These are phyloP conservation scores for Cololabis saira DNA, from an alignment of 2,113 vertebrate genomes.

Conservation along the genomic window DNA sequence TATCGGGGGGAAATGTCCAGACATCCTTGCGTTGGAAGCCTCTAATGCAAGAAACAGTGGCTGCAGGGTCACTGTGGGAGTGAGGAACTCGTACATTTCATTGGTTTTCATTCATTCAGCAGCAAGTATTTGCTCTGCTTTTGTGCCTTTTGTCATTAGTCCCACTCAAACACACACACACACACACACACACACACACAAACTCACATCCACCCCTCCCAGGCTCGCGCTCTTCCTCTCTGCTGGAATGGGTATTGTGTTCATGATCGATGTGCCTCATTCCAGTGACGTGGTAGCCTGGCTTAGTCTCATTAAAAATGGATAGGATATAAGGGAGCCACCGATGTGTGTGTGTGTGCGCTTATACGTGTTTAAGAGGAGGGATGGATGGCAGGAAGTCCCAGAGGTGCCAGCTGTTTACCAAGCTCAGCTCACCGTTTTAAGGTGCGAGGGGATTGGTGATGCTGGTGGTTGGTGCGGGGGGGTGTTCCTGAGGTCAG, in stretches of 20 bases:
- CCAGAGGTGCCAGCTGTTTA: constrained; percentile 81
- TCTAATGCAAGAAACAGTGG: constrained; percentile 21
- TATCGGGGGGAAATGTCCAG: constrained; percentile 8
- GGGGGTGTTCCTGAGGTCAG: constrained; percentile 73
- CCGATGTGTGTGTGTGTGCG: constrained; percentile 35
- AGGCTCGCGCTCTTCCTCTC: constrained; percentile 35
- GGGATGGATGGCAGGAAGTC: constrained; percentile 74
- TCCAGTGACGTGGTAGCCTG: constrained; percentile 85
- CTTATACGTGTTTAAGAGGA: constrained; percentile 64
- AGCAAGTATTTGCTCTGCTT: constrained; percentile 63
- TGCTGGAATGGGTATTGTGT: constrained; percentile 71
- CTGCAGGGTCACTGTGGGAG: constrained; percentile 29
- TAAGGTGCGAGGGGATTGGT: constrained; percentile 41
- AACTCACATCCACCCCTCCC: constrained; percentile 18
- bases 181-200: constrained; percentile 17
- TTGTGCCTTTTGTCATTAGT: constrained; percentile 60
- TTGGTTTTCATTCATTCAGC: constrained; percentile 58
- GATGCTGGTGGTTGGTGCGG: constrained; percentile 27
- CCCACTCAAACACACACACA: constrained; percentile 33
- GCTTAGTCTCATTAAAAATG: constrained; percentile 93
- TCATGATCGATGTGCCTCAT: constrained; percentile 93
- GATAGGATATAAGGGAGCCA: constrained; percentile 76
- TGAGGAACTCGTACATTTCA: constrained; percentile 27
- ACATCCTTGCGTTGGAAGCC: constrained; percentile 20
- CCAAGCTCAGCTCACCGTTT: constrained; percentile 63